These are phyloP conservation scores for Melanostoma scalare DNA, from an alignment of 2,888 invertebrate genomes.

Conservation along the genomic window DNA sequence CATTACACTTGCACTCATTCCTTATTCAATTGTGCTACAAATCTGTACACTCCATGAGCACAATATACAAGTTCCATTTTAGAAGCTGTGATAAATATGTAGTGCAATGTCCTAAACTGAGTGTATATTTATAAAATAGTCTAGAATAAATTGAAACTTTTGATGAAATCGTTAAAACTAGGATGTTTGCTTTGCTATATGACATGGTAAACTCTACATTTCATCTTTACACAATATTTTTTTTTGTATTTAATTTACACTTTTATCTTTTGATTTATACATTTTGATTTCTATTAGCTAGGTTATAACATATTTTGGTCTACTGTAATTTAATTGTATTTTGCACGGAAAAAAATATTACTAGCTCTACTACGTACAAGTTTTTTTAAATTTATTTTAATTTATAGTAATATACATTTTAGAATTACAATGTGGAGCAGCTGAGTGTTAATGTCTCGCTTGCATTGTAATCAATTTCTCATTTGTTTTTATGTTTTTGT, in stretches of 20 bases:
- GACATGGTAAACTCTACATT: conserved; percentile 33
- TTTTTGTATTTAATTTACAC: conserved; percentile 65
- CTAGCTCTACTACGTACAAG: conserved; percentile 61
- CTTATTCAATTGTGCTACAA: no score
- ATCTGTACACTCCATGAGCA: no score
- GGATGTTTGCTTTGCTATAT: conserved; percentile 23
- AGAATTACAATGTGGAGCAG: conserved; percentile 38
- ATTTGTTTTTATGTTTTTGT: conserved; percentile 38
- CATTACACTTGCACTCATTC: no score
- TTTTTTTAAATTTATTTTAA: conserved; percentile 26
- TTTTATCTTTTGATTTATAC: conserved; percentile 19
- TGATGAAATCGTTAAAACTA: not conserved
- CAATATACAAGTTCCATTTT: no score
- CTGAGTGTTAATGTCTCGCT: conserved; percentile 17
- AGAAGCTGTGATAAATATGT: no score
- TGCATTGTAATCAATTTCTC: no score
- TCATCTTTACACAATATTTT: conserved; percentile 38
- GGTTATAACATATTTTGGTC: conserved; percentile 64
- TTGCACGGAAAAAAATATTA: conserved; percentile 54
- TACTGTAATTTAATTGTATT: conserved; percentile 66
- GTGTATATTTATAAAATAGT: no score
- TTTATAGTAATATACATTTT: conserved; percentile 52
- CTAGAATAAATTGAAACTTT: no score
- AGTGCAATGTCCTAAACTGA: no score
- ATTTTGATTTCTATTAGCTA: conserved; percentile 39